These are phyloP conservation scores for Achlya flavicornis DNA, from an alignment of 2,888 invertebrate genomes.

Conservation along the genomic window DNA sequence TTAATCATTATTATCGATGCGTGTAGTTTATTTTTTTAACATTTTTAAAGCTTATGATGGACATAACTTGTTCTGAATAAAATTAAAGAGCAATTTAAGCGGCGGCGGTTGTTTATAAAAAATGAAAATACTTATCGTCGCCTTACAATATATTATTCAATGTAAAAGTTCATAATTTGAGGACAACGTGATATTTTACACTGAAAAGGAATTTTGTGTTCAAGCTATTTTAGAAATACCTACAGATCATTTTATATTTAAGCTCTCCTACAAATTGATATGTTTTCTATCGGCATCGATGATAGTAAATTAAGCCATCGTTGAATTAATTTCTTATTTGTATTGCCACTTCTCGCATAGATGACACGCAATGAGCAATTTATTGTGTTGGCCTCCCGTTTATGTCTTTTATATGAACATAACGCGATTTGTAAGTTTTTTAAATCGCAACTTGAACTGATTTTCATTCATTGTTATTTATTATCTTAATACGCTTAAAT, in stretches of 20 bases:
- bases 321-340: neutral
- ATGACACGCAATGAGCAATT: neutral
- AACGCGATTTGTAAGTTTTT: neutral
- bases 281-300: neutral
- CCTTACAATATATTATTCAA: too few species aligned
- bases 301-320: neutral
- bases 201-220: too few species aligned
- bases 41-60: neutral
- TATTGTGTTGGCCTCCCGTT: constrained; percentile 27
- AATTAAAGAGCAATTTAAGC: neutral
- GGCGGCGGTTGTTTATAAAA: neutral
- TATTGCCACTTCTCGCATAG: neutral
- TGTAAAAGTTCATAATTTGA: too few species aligned
- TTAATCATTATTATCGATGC: neutral
- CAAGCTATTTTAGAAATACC: neutral
- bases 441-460: neutral
- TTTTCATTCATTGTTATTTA: neutral
- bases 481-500: too few species aligned
- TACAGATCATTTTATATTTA: too few species aligned
- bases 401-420: constrained; percentile 38
- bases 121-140: neutral
- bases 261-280: neutral
- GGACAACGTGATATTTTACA: too few species aligned
- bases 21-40: neutral
- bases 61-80: neutral